Evolutionary conservation across 2,797 vertebrate genomes (phyloP).

Genomic region (Crax fasciolata): DNA sequence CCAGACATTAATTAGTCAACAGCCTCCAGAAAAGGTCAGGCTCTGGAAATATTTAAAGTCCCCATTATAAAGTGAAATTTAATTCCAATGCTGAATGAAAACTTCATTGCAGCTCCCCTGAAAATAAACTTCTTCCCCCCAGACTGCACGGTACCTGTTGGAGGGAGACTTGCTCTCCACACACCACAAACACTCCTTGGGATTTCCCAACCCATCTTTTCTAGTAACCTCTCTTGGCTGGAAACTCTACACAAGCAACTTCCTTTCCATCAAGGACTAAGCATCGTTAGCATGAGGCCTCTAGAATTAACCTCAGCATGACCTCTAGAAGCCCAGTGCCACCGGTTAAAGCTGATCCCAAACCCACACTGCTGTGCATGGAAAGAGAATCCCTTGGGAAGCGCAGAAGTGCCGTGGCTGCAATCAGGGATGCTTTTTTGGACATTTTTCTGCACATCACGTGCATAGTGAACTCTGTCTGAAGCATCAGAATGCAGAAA

Average conservation of each 20-base stretch:
- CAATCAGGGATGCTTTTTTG: neutral
- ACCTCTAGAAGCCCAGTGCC: neutral
- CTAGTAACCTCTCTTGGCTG: neutral
- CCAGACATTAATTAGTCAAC: slow-evolving; percentile 75
- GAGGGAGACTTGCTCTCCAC: neutral
- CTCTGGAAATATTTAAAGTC: slow-evolving; percentile 75
- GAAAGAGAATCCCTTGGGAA: neutral
- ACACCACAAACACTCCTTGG: neutral
- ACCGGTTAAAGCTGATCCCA: neutral
- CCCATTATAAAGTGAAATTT: slow-evolving; percentile 64
- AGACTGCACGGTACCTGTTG: neutral
- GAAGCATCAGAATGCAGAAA: neutral
- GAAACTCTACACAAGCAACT: neutral
- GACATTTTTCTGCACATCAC: neutral
- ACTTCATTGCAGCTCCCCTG: slow-evolving; percentile 18
- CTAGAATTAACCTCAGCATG: neutral
- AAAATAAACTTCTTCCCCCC: slow-evolving; percentile 3
- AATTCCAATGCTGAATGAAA: slow-evolving; percentile 59
- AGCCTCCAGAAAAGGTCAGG: slow-evolving; percentile 67
- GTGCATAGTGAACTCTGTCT: neutral
- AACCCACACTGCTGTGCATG: neutral
- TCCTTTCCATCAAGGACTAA: neutral
- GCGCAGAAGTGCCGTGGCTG: neutral
- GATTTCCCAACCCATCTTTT: neutral
- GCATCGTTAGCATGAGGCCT: neutral